phyloP scores from a whole-genome alignment of 2,888 invertebrate species.

The Ptychoptera contaminata region DNA sequence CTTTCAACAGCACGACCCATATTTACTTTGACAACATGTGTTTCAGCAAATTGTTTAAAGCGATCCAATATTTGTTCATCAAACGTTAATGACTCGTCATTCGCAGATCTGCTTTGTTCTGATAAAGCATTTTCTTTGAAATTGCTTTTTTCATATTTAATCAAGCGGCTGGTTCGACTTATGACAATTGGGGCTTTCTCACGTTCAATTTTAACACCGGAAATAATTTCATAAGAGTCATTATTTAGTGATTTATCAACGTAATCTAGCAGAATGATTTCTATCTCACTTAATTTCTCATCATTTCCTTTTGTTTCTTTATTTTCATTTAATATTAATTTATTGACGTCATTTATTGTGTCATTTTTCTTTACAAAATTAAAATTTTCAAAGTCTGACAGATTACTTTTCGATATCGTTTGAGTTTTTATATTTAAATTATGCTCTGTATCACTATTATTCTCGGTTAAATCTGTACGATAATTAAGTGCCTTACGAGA shows the following conservation, averaged over 20 bases:
- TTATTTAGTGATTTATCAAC: conserved; percentile 38
- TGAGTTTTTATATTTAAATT: no score
- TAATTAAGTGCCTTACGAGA: no score
- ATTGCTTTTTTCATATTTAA: conserved; percentile 2
- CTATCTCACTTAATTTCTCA: neutral
- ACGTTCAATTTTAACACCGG: conserved; percentile 37
- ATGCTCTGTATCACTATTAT: no score
- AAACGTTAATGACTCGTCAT: conserved; percentile 21
- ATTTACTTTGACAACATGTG: conserved; percentile 47
- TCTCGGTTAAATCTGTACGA: no score
- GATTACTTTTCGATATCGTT: no score
- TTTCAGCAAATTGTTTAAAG: conserved; percentile 40
- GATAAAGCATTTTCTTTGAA: neutral
- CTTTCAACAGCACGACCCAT: conserved; percentile 40
- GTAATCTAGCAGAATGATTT: conserved; percentile 37
- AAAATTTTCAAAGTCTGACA: no score
- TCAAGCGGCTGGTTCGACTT: conserved; percentile 13
- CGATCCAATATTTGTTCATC: conserved; percentile 40
- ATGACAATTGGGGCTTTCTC: conserved; percentile 7
- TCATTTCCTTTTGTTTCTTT: neutral
- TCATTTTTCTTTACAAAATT: no score
- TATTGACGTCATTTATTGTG: no score
- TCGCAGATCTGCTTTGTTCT: neutral
- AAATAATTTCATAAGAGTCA: conserved; percentile 39
- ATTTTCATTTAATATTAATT: no score